These are phyloP conservation scores for Gallinago undulata DNA, from an alignment of 2,113 vertebrate genomes.

Conservation along the genomic window DNA sequence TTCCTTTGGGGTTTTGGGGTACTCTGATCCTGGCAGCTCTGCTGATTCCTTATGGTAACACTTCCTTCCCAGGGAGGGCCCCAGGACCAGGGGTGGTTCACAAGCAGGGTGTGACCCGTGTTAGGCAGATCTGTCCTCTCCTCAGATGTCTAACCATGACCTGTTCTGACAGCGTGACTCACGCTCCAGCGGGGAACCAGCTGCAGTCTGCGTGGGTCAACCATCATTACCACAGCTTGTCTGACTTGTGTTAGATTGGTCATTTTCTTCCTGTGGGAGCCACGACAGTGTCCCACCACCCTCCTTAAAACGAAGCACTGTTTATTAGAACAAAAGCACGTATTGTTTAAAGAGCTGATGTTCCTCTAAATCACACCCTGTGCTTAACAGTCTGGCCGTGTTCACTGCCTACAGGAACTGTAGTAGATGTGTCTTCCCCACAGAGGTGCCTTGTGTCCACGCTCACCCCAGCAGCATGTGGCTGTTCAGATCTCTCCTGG, in stretches of 20 bases:
- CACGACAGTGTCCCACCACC: fast-evolving
- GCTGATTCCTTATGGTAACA: not conserved
- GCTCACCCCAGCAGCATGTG: not conserved
- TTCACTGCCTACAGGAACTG: not conserved
- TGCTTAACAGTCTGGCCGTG: not conserved
- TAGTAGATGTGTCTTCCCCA: not conserved
- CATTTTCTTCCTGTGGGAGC: not conserved
- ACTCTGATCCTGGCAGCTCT: not conserved
- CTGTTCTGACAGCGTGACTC: not conserved
- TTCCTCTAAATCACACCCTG: not conserved
- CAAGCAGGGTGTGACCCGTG: not conserved
- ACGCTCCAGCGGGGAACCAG: fast-evolving
- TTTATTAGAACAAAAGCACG: not conserved
- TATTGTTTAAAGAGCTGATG: not conserved
- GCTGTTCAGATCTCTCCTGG: not conserved
- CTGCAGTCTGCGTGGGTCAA: slow-evolving; percentile 4
- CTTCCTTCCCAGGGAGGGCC: not conserved
- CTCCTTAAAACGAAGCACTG: not conserved
- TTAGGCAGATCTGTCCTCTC: not conserved
- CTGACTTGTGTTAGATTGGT: not conserved
- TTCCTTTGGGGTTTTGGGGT: not conserved
- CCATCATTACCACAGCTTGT: not conserved
- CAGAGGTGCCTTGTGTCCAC: not conserved
- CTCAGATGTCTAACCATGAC: not conserved
- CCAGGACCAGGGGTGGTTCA: not conserved